Conservation (phyloP, 2,888 invertebrate genomes). For the Chymomyza fuscimana region DNA sequence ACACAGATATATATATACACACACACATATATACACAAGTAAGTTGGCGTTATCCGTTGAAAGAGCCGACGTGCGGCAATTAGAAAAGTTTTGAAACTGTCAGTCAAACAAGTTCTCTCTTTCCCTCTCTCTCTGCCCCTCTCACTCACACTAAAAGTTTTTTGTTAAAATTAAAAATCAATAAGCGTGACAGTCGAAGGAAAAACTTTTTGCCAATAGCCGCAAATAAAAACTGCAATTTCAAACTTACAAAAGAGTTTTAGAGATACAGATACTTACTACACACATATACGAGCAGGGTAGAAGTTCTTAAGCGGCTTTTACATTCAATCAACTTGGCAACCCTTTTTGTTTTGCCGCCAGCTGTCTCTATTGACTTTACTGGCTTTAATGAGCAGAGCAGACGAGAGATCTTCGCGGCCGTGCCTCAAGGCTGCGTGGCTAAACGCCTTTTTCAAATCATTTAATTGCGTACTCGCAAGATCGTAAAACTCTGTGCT, state of each 20-base stretch:
- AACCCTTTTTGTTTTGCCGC: background rate
- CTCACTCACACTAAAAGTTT: conserved; percentile 36
- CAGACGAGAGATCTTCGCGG: background rate
- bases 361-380: conserved; percentile 48
- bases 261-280: too few species aligned
- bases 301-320: background rate
- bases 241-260: conserved; percentile 38
- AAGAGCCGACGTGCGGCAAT: conserved; percentile 51
- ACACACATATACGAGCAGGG: background rate
- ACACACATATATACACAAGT: background rate
- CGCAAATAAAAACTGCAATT: conserved; percentile 62
- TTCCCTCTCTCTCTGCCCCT: background rate
- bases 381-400: conserved; percentile 58
- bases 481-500: conserved; percentile 38
- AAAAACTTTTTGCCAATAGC: conserved; percentile 41
- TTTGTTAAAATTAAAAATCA: conserved; percentile 55
- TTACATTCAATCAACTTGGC: background rate
- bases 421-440: conserved; percentile 61
- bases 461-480: conserved; percentile 58
- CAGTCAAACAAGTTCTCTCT: conserved; percentile 31
- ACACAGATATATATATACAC: conserved; percentile 26
- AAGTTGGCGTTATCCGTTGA: background rate
- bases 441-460: conserved; percentile 60
- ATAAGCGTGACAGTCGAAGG: conserved; percentile 44
- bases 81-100: conserved; percentile 69